Base-by-base conservation (phyloP, 2,888 invertebrate genomes). In the Saturnia pavonia region DNA sequence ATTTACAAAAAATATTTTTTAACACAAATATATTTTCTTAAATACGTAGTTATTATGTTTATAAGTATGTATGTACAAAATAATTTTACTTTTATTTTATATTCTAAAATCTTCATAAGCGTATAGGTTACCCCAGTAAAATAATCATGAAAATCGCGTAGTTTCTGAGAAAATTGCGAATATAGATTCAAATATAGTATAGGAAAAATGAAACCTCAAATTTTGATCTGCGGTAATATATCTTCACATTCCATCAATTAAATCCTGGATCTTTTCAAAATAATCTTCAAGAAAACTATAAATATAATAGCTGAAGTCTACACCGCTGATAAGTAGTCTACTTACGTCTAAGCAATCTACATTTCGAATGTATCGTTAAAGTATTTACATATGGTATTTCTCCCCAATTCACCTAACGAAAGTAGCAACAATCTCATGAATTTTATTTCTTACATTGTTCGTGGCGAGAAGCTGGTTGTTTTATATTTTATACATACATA, bases 341-440 rank as follows among this genome's bases (percentile, higher is more conserved):
- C n/a, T n/a, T n/a, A n/a, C n/a, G n/a, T n/a, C 63, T 68, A 68
- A 71, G 8, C n/a, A 71, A 63, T 68, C 68, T 68, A 57, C 70
- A 71, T 68, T 48, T 51, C 40, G 14, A 14, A 22, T 51, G 70
- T 71, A 71, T 68, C 60, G 68, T 57, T 67, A 71, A 63, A 63
- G 57, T 45, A 60, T 72, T 69, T 71, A 57, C 67, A 69, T 60
- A 69, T 63, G 71, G 75, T 74, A 75, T 77, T 83, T 82, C 83
- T 81, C 82, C 77, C 75, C 76, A 77, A 78, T 83, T 79, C 78
- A 75, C 75, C 83, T 84, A 83, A 85, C 85, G 84, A 85, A 85
- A 84, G 82, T 83, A 82, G 84, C 85, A 83, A 80, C 75, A 81
- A 82, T 69, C 83, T 85, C 84, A 85, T 87, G 84, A 85, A 87